A percentile compares a stretch with the other conserved stretches of the same genome.
phyloP scores from a whole-genome alignment of 2,888 invertebrate genomes.

The Epistrophe eligans region DNA sequence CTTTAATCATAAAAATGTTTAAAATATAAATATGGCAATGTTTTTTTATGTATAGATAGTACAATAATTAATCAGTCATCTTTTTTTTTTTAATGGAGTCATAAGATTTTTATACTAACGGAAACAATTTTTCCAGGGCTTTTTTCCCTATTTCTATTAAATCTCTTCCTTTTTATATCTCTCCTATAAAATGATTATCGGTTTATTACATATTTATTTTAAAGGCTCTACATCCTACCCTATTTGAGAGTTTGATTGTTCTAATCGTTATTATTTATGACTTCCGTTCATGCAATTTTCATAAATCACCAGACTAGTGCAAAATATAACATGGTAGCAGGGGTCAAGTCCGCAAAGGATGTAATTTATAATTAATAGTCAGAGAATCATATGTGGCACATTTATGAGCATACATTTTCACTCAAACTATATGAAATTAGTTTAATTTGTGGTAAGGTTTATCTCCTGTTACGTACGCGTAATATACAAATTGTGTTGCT shows the following conservation, averaged over 20 bases:
- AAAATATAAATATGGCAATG: not conserved
- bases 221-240: not conserved
- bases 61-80: not conserved
- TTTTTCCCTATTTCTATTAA: not conserved
- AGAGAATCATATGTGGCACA: conserved; percentile 78
- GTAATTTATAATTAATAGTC: conserved; percentile 77
- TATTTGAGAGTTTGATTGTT: conserved; percentile 24
- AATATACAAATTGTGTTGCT: conserved; percentile 20
- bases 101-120: not conserved
- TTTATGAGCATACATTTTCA: conserved; percentile 77
- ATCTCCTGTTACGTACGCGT: conserved; percentile 46
- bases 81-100: not conserved
- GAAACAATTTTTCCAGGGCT: not conserved
- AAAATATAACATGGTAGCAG: conserved; percentile 56
- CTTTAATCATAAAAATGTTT: not conserved
- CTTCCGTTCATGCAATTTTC: conserved; percentile 60
- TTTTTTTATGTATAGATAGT: too few relatives aligned
- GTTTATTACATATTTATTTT: not conserved
- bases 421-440: conserved; percentile 77
- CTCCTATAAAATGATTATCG: not conserved
- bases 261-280: conserved; percentile 63
- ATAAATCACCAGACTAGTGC: conserved; percentile 60
- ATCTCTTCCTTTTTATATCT: not conserved
- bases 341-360: conserved; percentile 70
- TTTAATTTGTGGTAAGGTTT: conserved; percentile 76